Conservation (phyloP, 2,797 vertebrate genomes). For the Diplodus puntazzo region DNA sequence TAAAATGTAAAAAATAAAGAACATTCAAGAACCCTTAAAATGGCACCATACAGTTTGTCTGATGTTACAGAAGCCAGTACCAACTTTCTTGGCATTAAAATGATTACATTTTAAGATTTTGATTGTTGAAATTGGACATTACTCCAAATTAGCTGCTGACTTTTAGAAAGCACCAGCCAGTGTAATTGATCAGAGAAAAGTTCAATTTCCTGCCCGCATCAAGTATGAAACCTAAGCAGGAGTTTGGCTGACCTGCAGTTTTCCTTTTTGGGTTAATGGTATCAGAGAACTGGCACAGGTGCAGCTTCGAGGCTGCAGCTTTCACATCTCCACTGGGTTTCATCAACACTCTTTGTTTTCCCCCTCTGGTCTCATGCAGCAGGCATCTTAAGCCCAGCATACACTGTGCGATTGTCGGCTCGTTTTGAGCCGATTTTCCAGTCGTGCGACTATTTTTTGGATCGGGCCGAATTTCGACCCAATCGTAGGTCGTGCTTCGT, state of each 20-base stretch:
- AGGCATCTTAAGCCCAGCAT: too few relatives aligned
- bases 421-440: too few relatives aligned
- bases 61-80: not conserved
- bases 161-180: constrained; percentile 21
- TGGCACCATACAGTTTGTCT: too few relatives aligned
- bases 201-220: constrained; percentile 61
- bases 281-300: constrained; percentile 51
- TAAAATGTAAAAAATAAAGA: too few relatives aligned
- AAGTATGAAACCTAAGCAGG: constrained; percentile 39
- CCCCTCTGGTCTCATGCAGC: constrained; percentile 47
- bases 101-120: not conserved
- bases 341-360: constrained; percentile 50
- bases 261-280: constrained; percentile 53
- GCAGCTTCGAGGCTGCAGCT: constrained; percentile 47
- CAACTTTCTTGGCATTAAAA: not conserved
- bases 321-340: constrained; percentile 53
- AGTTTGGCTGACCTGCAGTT: constrained; percentile 37
- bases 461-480: too few relatives aligned
- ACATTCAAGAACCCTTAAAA: too few relatives aligned
- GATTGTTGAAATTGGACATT: not conserved
- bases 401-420: too few relatives aligned
- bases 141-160: constrained; percentile 19
- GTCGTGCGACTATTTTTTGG: too few relatives aligned
- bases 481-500: too few relatives aligned
- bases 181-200: constrained; percentile 5